Base-by-base conservation (phyloP, 2,888 invertebrate species). In the Hypselothyrea guttata region DNA sequence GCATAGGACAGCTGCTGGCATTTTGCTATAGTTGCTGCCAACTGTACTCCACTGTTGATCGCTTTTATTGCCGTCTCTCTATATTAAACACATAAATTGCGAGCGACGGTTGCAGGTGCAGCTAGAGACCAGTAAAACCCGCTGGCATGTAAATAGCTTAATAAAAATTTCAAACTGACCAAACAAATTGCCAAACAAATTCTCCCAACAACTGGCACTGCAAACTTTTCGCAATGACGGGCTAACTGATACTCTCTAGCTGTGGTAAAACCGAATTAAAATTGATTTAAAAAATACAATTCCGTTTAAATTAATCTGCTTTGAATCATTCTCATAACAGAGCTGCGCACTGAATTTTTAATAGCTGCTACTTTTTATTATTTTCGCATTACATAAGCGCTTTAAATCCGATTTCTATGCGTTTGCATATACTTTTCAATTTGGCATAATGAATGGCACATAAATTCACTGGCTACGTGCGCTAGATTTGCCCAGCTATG, bases 1-100 rank as follows among this genome's bases (percentile, higher is more conserved):
- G 34, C 15, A 7, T 34, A 15, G 27, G 41, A 9, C 13, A 13
- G 38, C 64, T 44, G 35, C n/a, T 44, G 40, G 54, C 54, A 63
- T 65, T 70, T 74, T n/a, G n/a, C n/a, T 51, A 40, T 63, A 35
- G 41, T 28, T 27, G 53, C 54, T 68, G 45, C 55, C 58, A 59
- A n/a, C n/a, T 64, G 60, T 62, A 79, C n/a, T n/a, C n/a, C n/a
- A n/a, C n/a, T n/a, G 47, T 62, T 75, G 86, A 84, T 85, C 53
- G 81, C 56, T 75, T 79, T 83, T 77, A 85, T 77, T 85, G 86
- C 68, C 58, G 18, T 31, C 41, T 48, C 51, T 53, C 48, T 65
- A 72, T 81, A 81, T 73, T 72, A 63, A 81, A 63, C 48, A 59
- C 84, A 78, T 78, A 78, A 86, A 78, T 86, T 73, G 41, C 44